A percentile compares a stretch with the other conserved stretches of the same genome.
Conservation (phyloP, 2,113 vertebrate genomes). For the Gambusia holbrooki region DNA sequence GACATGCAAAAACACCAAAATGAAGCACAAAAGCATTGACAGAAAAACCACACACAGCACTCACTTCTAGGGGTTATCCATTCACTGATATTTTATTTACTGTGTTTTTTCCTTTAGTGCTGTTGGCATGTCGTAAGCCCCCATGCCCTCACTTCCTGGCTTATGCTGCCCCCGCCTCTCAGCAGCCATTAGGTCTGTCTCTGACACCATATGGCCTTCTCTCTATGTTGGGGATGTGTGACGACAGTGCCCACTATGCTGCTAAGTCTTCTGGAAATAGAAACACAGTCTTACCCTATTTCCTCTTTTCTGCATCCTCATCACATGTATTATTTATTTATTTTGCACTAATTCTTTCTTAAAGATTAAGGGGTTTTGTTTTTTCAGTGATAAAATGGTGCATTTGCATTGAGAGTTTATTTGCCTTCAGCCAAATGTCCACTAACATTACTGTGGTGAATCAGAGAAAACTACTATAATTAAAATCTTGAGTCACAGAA, state of each 20-base stretch:
- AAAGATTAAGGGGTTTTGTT: background rate
- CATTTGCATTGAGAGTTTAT: background rate
- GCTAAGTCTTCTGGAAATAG: conserved; percentile 59
- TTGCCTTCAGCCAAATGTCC: background rate
- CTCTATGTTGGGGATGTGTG: conserved; percentile 50
- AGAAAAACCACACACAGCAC: background rate
- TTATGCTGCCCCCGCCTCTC: conserved; percentile 27
- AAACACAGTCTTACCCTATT: conserved; percentile 41
- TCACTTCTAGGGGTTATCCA: background rate
- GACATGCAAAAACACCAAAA: conserved; percentile 22
- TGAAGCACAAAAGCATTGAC: conserved; percentile 9
- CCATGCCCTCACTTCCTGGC: conserved; percentile 51
- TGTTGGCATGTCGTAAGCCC: conserved; percentile 32
- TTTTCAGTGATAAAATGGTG: background rate
- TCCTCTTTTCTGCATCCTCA: background rate
- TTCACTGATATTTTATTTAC: background rate
- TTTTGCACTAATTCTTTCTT: background rate
- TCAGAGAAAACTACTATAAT: conserved; percentile 8
- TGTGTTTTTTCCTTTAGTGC: conserved; percentile 23
- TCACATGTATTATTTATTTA: background rate
- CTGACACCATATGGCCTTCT: conserved; percentile 71
- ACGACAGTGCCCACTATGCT: conserved; percentile 33
- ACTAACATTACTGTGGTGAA: background rate
- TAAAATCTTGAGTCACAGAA: conserved; percentile 21
- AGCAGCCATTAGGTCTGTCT: conserved; percentile 42